These are phyloP conservation scores for Diachasmimorpha longicaudata DNA, from an alignment of 1,140 invertebrate species.

Conservation along the genomic window DNA sequence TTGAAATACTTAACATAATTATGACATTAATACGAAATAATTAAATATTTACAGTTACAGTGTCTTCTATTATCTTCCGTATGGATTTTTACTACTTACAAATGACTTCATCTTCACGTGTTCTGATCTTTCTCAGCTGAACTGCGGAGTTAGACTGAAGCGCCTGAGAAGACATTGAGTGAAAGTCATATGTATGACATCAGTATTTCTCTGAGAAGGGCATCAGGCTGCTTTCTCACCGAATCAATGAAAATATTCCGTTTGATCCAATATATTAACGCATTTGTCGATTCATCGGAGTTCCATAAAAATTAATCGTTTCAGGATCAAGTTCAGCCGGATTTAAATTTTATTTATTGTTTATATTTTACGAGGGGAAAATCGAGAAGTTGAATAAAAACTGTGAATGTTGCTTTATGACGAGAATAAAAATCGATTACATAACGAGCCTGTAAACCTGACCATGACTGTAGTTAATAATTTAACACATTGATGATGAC, in stretches of 20 bases:
- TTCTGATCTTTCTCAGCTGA: background rate
- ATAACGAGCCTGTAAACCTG: slow-evolving; percentile 8
- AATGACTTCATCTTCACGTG: background rate
- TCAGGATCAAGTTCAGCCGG: no score
- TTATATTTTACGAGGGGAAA: background rate
- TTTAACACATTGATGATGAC: background rate
- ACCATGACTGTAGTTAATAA: slow-evolving; percentile 5
- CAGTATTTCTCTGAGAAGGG: background rate
- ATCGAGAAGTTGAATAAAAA: background rate
- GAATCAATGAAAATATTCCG: background rate
- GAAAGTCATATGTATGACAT: slow-evolving; percentile 12
- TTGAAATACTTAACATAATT: no score
- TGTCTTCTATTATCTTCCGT: background rate
- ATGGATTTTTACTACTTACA: background rate
- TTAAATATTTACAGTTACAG: no score
- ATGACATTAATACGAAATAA: no score
- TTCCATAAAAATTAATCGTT: no score
- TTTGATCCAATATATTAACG: no score
- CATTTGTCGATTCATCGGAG: no score
- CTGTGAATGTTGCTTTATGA: background rate
- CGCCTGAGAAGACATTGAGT: background rate
- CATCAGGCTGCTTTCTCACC: slow-evolving; percentile 18
- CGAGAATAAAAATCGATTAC: background rate
- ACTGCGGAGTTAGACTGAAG: background rate
- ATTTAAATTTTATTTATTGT: background rate